phyloP scores from a whole-genome alignment of 2,797 vertebrate genomes.

The Pteropus rufus region DNA sequence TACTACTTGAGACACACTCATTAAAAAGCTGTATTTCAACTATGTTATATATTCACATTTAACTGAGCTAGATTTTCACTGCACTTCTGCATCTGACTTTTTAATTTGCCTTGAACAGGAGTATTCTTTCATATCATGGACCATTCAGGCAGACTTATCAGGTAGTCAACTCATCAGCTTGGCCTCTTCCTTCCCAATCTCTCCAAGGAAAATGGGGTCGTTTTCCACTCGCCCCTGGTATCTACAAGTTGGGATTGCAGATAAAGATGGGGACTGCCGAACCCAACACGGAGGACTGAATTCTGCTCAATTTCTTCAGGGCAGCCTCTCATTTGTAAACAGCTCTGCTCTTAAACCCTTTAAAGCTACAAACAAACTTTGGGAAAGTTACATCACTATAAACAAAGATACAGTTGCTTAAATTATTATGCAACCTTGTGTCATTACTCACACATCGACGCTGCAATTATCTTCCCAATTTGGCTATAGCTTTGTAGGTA shows the following conservation, averaged over 20 bases:
- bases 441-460: conserved; percentile 74
- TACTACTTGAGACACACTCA: not conserved
- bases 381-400: conserved; percentile 78
- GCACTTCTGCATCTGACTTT: not conserved
- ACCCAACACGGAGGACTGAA: conserved; percentile 16
- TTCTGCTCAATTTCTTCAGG: not conserved
- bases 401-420: conserved; percentile 79
- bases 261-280: conserved; percentile 62
- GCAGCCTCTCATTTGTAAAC: conserved; percentile 75
- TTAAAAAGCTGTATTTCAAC: conserved; percentile 9
- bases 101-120: conserved; percentile 6
- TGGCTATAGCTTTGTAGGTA: conserved; percentile 72
- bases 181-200: not conserved
- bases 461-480: conserved; percentile 76
- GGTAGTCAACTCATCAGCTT: not conserved
- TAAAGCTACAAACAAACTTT: conserved; percentile 79
- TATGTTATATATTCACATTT: not conserved
- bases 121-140: not conserved
- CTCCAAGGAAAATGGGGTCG: not conserved
- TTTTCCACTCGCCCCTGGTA: not conserved
- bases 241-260: conserved; percentile 55
- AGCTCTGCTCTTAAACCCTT: conserved; percentile 71
- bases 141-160: not conserved
- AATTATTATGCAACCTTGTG: conserved; percentile 75
- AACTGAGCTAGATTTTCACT: not conserved